Evolutionary conservation across 2,113 vertebrate species (phyloP).

Genomic region (Sula dactylatra): DNA sequence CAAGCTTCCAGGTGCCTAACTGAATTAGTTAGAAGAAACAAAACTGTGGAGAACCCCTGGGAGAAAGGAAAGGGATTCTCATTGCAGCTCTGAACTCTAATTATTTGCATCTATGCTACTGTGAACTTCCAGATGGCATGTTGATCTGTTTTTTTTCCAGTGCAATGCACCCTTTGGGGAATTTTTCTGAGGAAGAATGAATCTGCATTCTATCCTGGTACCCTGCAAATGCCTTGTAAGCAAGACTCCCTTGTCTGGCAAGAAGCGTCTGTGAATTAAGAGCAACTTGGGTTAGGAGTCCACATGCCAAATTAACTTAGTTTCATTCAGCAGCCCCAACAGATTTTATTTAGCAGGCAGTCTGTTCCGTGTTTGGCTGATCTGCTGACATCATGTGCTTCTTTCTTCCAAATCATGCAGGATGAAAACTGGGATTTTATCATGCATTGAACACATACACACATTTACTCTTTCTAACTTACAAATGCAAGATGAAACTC

Average conservation of each 20-base stretch:
- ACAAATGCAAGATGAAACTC: not conserved
- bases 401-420: not conserved
- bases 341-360: constrained; percentile 46
- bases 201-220: not conserved
- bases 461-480: not conserved
- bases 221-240: not conserved
- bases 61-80: not conserved
- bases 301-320: constrained; percentile 41
- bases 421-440: not conserved
- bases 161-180: not conserved
- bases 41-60: not conserved
- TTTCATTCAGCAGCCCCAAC: not conserved
- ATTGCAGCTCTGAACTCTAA: not conserved
- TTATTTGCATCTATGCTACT: constrained; percentile 2
- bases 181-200: not conserved
- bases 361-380: constrained; percentile 1
- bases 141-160: not conserved
- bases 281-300: constrained; percentile 35
- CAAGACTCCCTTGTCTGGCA: constrained; percentile 9
- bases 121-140: constrained; percentile 39
- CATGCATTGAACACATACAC: not conserved
- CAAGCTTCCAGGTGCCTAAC: not conserved
- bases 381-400: not conserved
- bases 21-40: not conserved
- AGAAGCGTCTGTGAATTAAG: not conserved